phyloP scores from a whole-genome alignment of 2,113 vertebrate genomes.

The Nothobranchius kuhntae region DNA sequence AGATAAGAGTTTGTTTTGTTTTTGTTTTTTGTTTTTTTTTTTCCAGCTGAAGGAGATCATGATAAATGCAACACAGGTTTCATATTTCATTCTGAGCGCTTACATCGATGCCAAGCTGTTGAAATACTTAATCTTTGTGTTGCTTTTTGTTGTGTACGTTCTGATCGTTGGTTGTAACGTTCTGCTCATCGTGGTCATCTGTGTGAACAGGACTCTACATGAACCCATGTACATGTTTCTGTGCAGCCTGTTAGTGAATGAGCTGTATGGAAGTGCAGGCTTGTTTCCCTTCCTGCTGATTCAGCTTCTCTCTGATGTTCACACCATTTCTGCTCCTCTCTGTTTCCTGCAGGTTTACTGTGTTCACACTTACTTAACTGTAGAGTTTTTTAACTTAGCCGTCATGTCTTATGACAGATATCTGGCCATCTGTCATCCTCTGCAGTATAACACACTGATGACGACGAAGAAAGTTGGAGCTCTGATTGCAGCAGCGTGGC shows the following conservation, averaged over 20 bases:
- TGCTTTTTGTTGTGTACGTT: not conserved
- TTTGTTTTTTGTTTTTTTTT: no score
- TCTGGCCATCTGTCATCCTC: constrained; percentile 69
- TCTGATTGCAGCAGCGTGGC: constrained; percentile 1
- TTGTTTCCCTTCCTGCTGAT: constrained; percentile 24
- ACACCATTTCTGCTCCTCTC: not conserved
- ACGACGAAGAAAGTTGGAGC: constrained; percentile 6
- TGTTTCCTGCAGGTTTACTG: constrained; percentile 25
- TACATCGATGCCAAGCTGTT: constrained; percentile 5
- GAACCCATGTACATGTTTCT: constrained; percentile 75
- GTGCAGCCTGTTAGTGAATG: constrained; percentile 58
- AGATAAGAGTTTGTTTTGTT: no score
- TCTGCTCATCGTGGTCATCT: constrained; percentile 48
- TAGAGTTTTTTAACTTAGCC: constrained; percentile 36
- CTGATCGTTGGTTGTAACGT: constrained; percentile 1
- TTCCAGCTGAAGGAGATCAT: not conserved
- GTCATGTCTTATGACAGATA: constrained; percentile 75
- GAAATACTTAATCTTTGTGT: not conserved
- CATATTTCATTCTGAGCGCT: constrained; percentile 11
- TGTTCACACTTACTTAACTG: not conserved
- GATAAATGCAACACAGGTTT: constrained; percentile 1
- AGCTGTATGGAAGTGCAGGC: constrained; percentile 39
- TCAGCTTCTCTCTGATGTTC: constrained; percentile 8
- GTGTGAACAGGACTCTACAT: constrained; percentile 58
- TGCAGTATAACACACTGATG: constrained; percentile 65